Evolutionary conservation across 2,888 invertebrate genomes (phyloP).

Genomic region (Xestia xanthographa): DNA sequence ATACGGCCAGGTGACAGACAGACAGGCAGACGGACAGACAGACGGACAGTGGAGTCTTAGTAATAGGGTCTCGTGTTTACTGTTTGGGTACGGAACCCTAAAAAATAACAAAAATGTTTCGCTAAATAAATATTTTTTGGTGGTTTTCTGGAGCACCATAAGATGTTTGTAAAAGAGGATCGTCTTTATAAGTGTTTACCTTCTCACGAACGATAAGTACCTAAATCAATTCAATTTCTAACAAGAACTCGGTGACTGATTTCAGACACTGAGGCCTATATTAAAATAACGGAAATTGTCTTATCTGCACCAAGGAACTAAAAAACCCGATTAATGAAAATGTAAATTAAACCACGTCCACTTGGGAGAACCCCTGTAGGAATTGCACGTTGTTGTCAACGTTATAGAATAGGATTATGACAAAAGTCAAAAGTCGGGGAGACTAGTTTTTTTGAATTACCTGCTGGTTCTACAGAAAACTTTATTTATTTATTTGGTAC

Average conservation of each 20-base stretch:
- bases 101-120: not conserved
- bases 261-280: not conserved
- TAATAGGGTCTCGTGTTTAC: too few relatives aligned
- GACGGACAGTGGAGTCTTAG: too few relatives aligned
- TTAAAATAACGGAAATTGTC: not conserved
- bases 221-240: conserved; percentile 17
- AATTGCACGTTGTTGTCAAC: not conserved
- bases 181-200: conserved; percentile 21
- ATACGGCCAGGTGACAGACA: too few relatives aligned
- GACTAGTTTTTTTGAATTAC: too few relatives aligned
- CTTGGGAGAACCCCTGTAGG: not conserved
- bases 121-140: conserved; percentile 16
- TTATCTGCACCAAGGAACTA: not conserved
- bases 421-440: too few relatives aligned
- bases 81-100: too few relatives aligned
- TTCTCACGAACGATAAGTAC: not conserved
- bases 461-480: too few relatives aligned
- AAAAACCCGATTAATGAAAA: not conserved
- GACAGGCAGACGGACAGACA: too few relatives aligned
- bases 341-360: not conserved
- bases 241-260: not conserved
- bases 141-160: not conserved
- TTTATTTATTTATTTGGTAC: too few relatives aligned
- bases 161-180: conserved; percentile 32
- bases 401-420: not conserved